Conservation (phyloP, 2,888 invertebrate genomes). For the Drosophila merina region DNA sequence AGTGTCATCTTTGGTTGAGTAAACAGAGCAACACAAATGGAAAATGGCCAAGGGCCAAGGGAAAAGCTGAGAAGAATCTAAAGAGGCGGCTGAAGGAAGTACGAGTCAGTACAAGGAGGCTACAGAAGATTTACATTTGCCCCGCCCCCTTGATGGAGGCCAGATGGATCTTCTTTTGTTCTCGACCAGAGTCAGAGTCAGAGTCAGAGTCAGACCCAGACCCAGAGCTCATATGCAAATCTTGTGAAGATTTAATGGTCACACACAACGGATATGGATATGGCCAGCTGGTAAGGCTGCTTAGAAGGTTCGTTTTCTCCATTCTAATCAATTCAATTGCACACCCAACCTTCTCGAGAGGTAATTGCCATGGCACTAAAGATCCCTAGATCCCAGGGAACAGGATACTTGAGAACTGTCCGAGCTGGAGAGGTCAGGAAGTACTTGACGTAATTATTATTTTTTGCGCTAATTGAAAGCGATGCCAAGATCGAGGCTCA, state of each 20-base stretch:
- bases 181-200: background rate
- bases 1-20: conserved; percentile 71
- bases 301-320: conserved; percentile 3
- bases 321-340: conserved; percentile 38
- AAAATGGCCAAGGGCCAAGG: background rate
- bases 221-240: conserved; percentile 58
- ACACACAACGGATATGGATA: conserved; percentile 58
- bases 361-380: conserved; percentile 21
- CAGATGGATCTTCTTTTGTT: conserved; percentile 25
- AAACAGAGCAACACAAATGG: conserved; percentile 62
- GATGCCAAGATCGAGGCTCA: background rate
- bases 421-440: background rate
- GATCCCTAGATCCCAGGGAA: background rate
- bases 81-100: background rate
- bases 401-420: background rate
- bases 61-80: background rate
- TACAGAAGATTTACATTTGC: conserved; percentile 42
- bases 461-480: background rate
- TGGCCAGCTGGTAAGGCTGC: conserved; percentile 31
- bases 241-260: conserved; percentile 54
- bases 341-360: conserved; percentile 1
- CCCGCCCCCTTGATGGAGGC: background rate
- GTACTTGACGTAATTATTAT: background rate
- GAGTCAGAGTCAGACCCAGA: background rate
- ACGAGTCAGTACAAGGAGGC: conserved; percentile 6